Evolutionary conservation across 2,113 vertebrate species (phyloP).

Genomic region (Sminthopsis crassicaudata): DNA sequence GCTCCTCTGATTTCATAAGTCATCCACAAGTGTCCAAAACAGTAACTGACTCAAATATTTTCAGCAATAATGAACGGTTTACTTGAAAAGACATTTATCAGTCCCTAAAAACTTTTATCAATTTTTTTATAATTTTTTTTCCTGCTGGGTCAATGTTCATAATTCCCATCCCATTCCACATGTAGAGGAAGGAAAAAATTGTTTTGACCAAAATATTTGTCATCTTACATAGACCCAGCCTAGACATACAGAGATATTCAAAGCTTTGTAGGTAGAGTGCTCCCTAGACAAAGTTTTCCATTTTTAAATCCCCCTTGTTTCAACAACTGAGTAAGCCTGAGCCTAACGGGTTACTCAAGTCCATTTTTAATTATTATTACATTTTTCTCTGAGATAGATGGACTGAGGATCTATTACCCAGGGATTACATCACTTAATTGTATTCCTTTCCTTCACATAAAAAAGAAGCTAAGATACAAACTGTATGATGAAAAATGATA

Average conservation of each 20-base stretch:
- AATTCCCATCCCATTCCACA: neutral
- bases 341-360: slow-evolving; percentile 24
- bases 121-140: neutral
- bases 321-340: neutral
- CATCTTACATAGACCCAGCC: neutral
- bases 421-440: neutral
- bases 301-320: slow-evolving; percentile 30
- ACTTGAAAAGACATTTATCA: neutral
- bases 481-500: slow-evolving; percentile 15
- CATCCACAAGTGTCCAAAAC: slow-evolving; percentile 1
- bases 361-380: slow-evolving; percentile 32
- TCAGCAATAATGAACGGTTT: neutral
- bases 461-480: neutral
- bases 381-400: neutral
- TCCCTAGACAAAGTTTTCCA: neutral
- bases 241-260: neutral
- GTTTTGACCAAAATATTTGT: neutral
- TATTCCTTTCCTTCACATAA: neutral
- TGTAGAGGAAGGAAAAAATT: neutral
- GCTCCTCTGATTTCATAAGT: neutral
- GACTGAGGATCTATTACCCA: slow-evolving; percentile 17
- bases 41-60: slow-evolving; percentile 25
- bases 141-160: neutral
- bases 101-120: neutral
- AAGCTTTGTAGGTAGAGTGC: neutral